These are phyloP conservation scores for Percopsis transmontana DNA, from an alignment of 2,113 vertebrate genomes.

Conservation along the genomic window DNA sequence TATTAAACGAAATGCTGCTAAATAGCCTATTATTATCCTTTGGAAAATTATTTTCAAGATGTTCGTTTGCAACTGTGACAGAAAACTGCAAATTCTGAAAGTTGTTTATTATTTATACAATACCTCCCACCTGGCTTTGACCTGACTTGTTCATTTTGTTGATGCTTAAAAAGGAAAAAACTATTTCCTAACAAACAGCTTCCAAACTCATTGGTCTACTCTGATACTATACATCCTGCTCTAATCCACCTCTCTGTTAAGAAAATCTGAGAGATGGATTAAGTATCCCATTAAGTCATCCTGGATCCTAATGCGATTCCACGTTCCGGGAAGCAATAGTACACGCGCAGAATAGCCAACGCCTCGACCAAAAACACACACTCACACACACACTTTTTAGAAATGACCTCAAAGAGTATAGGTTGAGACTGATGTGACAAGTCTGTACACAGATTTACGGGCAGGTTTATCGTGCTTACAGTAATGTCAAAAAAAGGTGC, in stretches of 20 bases:
- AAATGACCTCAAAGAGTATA: constrained; percentile 10
- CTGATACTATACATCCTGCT: not conserved
- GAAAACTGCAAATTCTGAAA: constrained; percentile 6
- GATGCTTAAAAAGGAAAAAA: not conserved
- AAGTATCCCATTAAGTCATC: no score
- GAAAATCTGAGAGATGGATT: not conserved
- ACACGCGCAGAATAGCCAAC: not conserved
- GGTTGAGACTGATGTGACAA: constrained; percentile 8
- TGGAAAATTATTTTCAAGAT: no score
- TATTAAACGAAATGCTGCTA: no score
- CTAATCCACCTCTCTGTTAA: not conserved
- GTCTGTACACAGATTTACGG: not conserved
- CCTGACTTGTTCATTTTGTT: not conserved
- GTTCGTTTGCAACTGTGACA: no score
- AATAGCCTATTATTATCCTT: no score
- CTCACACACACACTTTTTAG: constrained; percentile 2
- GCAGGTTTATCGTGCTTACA: constrained; percentile 26
- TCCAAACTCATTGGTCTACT: not conserved
- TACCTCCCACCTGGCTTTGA: not conserved
- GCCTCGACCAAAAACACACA: constrained; percentile 9
- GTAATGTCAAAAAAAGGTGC: constrained; percentile 21
- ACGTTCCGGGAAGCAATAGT: not conserved
- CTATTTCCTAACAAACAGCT: not conserved
- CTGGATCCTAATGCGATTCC: constrained; percentile 18
- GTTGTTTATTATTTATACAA: not conserved